Percentiles rank a stretch among this genome's conserved stretches.
Evolutionary conservation across 2,797 vertebrate genomes (phyloP).

Genomic region (Numenius phaeopus): DNA sequence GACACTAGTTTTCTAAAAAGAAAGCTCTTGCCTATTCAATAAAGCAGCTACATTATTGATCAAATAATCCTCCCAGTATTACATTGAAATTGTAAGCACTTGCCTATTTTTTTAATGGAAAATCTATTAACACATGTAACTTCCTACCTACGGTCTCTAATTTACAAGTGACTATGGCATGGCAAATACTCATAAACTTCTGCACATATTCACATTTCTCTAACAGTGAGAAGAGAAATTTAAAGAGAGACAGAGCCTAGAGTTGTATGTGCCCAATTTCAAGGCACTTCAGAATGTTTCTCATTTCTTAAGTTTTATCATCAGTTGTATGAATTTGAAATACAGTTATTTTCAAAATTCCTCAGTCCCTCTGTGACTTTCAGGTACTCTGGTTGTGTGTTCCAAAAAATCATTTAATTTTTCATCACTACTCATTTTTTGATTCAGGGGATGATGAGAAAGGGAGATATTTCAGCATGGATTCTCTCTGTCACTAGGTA

Average conservation of each 20-base stretch:
- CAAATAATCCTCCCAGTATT: neutral
- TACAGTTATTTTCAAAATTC: neutral
- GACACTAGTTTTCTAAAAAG: neutral
- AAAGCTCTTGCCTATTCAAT: neutral
- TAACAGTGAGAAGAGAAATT: neutral
- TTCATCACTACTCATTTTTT: neutral
- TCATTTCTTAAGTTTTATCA: neutral
- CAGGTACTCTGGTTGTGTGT: neutral
- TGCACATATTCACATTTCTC: neutral
- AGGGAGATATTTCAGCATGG: neutral
- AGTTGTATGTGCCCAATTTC: neutral
- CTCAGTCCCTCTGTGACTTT: neutral
- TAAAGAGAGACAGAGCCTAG: neutral
- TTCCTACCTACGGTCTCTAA: neutral
- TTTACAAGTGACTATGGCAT: neutral
- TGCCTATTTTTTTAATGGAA: neutral
- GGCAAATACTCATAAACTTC: neutral
- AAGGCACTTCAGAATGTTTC: neutral
- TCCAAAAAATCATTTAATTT: neutral
- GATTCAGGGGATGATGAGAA: neutral
- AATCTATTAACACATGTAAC: neutral
- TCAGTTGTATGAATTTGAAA: neutral
- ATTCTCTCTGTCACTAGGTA: neutral
- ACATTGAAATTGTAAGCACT: neutral
- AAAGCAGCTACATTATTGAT: neutral